Percentiles rank a stretch among this genome's conserved stretches.
Evolutionary conservation across 2,113 vertebrate genomes (phyloP).

Genomic region (Agelaius tricolor): DNA sequence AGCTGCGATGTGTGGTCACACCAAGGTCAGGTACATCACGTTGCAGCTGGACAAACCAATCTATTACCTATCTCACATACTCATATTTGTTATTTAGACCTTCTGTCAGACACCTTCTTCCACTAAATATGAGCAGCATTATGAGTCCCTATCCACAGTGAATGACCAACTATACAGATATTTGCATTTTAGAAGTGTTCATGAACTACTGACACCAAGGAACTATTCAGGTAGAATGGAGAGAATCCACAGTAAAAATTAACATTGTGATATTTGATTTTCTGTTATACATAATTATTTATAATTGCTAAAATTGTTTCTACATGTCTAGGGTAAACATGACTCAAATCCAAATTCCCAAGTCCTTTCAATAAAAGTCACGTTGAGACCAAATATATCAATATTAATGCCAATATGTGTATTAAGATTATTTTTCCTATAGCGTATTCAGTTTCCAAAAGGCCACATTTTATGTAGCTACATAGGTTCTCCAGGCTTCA

Average conservation of each 20-base stretch:
- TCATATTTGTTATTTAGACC: background rate
- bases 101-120: background rate
- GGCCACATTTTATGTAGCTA: background rate
- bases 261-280: background rate
- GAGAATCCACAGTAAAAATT: background rate
- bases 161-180: background rate
- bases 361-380: background rate
- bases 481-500: background rate
- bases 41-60: background rate
- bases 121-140: background rate
- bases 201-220: background rate
- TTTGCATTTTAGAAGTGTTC: background rate
- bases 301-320: background rate
- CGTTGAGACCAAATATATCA: background rate
- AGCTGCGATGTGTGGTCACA: background rate
- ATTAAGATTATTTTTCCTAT: background rate
- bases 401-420: background rate
- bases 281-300: background rate
- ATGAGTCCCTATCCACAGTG: background rate
- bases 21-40: rapidly evolving
- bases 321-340: background rate
- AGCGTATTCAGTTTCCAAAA: background rate
- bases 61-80: background rate
- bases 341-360: background rate
- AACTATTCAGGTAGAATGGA: background rate